Evolutionary conservation across 1,140 invertebrate genomes (phyloP).

Genomic region (Caenorhabditis remanei): DNA sequence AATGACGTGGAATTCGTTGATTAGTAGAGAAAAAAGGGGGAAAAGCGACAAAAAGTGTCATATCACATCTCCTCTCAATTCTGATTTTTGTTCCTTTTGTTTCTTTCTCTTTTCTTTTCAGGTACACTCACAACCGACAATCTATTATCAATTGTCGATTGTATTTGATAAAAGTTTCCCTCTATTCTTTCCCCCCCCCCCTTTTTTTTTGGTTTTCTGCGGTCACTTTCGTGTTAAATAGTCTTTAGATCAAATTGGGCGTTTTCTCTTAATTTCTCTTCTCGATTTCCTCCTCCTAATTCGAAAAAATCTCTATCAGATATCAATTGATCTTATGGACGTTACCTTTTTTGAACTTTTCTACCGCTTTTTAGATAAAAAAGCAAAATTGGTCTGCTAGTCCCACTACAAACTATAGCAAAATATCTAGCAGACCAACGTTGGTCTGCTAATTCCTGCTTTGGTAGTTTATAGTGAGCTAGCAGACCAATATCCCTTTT

Average conservation of each 20-base stretch:
- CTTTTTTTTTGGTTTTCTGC: neutral
- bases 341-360: too few species aligned
- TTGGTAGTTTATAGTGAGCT: too few species aligned
- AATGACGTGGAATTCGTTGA: constrained; percentile 1
- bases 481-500: too few species aligned
- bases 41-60: neutral
- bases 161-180: neutral
- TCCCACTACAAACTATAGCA: too few species aligned
- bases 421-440: too few species aligned
- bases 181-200: neutral
- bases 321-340: too few species aligned
- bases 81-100: neutral
- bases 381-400: too few species aligned
- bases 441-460: too few species aligned
- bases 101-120: neutral
- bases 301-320: neutral
- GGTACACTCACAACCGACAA: neutral
- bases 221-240: constrained; percentile 6
- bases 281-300: neutral
- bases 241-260: constrained; percentile 22
- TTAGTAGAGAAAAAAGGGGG: neutral
- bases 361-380: too few species aligned
- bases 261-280: neutral
- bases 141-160: constrained; percentile 13
- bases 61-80: neutral